Evolutionary conservation across 2,888 invertebrate species (phyloP), one percentile per base, ranked within the genome.

Genomic region (Lampropteryx suffumata): DNA sequence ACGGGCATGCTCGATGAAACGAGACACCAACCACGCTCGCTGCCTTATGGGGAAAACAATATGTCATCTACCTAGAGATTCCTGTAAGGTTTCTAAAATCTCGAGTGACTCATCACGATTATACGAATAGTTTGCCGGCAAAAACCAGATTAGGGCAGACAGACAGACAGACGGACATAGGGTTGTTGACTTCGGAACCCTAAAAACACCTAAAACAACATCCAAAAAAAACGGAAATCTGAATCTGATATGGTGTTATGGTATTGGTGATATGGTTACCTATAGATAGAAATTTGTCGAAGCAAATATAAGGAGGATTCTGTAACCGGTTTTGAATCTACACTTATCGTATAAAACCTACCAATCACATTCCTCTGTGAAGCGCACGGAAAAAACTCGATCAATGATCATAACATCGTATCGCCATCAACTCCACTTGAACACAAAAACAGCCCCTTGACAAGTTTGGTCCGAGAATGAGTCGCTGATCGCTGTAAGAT

Each of bases 31-130:
- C 21, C 39, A 46, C 50, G 43, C 41, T 46, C 46, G 50, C 45
- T 53, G 61, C 69, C 66, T 65, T 71, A 67, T 70, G 66, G 63
- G 72, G 69, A 69, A 59, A 65, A 75, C 67, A 76, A 71, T 72
- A 74, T 62, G 62, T 57, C 65, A 67, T 65, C 61, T 60, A 70
- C 17, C 17, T 17, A 17, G 17, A n/a, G 64, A 72, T 67, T 69
- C 57, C 65, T 73, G 62, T 65, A 68, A 57, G 74, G 73, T 69
- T 76, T 76, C 73, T 59, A 61, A 62, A 61, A 63, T 54, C 55
- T 64, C 46, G 37, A 37, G 33, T 42, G 24, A 24, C 5, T 24
- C 24, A 24, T 24, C 3, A 24, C 7, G 17, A 17, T 24, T 6
- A 24, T 24, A 24, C 5, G 24, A 6, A 24, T 6, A 6, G 3